Percentiles rank a stretch among this genome's conserved stretches.
These are phyloP conservation scores for Steromphala cineraria DNA, from an alignment of 2,888 invertebrate genomes.

Conservation along the genomic window DNA sequence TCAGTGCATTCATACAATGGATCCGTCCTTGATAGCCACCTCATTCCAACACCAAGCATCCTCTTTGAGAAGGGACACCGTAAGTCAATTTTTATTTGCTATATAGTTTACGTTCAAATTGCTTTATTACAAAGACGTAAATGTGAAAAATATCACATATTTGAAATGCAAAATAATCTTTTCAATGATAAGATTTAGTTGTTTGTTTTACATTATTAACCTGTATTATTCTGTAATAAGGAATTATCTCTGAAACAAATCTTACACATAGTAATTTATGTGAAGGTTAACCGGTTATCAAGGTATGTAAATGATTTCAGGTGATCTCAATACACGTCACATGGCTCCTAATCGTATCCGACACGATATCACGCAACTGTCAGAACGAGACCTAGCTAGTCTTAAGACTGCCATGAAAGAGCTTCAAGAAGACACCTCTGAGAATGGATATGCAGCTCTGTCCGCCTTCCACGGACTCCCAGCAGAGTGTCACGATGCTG, in stretches of 20 bases:
- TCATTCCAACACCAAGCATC: slow-evolving; percentile 24
- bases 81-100: no score
- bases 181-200: no score
- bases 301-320: neutral
- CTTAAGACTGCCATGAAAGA: slow-evolving; percentile 36
- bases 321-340: neutral
- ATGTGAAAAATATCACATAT: no score
- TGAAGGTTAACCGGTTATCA: no score
- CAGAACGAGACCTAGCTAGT: slow-evolving; percentile 37
- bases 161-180: no score
- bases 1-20: slow-evolving; percentile 9
- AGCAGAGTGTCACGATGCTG: slow-evolving; percentile 15
- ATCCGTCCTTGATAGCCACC: neutral
- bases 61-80: slow-evolving; percentile 24
- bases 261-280: no score
- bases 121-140: no score
- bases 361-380: slow-evolving; percentile 28
- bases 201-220: no score
- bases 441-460: slow-evolving; percentile 29
- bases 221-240: no score
- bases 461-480: slow-evolving; percentile 30
- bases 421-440: slow-evolving; percentile 32
- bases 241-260: no score
- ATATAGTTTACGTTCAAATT: no score
- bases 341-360: slow-evolving; percentile 33